A percentile compares a stretch with the other conserved stretches of the same genome.
phyloP scores from a whole-genome alignment of 2,113 vertebrate genomes.

The Cariama cristata region DNA sequence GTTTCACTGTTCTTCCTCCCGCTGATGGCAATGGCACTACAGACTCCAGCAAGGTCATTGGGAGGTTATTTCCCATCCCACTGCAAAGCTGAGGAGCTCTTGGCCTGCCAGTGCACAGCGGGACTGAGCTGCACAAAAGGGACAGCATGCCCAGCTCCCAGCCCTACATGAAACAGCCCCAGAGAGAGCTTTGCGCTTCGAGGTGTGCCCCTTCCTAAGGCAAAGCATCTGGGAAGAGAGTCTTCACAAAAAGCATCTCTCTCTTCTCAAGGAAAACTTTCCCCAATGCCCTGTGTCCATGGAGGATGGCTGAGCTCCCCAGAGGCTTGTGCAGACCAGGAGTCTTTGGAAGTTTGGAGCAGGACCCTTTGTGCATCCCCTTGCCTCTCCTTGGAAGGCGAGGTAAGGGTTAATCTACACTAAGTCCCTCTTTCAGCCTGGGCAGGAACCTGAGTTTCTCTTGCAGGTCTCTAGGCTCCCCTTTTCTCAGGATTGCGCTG shows the following conservation, averaged over 20 bases:
- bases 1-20: background rate
- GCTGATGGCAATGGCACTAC: background rate
- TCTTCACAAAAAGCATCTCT: background rate
- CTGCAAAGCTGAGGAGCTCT: background rate
- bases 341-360: background rate
- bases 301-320: background rate
- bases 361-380: background rate
- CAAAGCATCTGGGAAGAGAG: background rate
- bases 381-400: background rate
- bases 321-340: background rate
- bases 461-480: background rate
- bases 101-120: background rate
- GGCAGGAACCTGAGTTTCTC: background rate
- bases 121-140: background rate
- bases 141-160: background rate
- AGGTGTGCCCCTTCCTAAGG: background rate
- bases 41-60: background rate
- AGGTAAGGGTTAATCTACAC: background rate
- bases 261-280: background rate
- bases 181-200: background rate
- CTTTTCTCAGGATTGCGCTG: background rate
- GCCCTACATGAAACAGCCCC: background rate
- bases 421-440: background rate
- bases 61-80: background rate
- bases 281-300: background rate